Base-by-base conservation (phyloP, 2,113 vertebrate species). In the Muntiacus muntjak region DNA sequence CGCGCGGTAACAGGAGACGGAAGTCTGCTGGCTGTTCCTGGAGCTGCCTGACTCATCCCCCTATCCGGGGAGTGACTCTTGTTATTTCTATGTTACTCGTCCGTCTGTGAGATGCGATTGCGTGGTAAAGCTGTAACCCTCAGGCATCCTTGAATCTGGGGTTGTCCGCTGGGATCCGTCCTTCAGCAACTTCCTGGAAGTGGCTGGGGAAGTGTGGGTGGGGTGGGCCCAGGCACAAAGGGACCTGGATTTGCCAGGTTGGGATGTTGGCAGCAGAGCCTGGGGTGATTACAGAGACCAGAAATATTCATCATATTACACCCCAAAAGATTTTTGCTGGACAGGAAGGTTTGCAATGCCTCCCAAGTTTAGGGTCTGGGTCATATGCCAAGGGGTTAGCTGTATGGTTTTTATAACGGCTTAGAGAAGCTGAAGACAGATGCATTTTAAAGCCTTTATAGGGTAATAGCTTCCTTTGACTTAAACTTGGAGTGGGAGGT, bases 11-110 rank as follows among this genome's bases (percentile, higher is more conserved):
- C 1, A 19, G 76, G 96, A 98, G 89, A 60, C 7, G 45, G 94
- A 64, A 82, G 76, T 79, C 67, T 58, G 64, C 45, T 62, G 43
- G 76, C 87, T 94, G 89, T 96, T 94, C 92, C 92, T 91, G 94
- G 97, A 89, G 55, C 40, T 23, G 52, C 16, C 79, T 94, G 90
- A 98, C 95, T 98, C 97, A 87, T 76, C 87, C 14, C 0, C 11
- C 83, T 21, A 81, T 55, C 76, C 52, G 19, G 33, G 94, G 55
- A 50, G 5, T 0, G 5, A 36, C 36, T 55, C 93, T 82, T 40
- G 25, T 76, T 71, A 52, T 55, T 87, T 84, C 92, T 67, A 64
- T 47, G 1, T 43, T 17, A 10, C 50, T 92, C 57, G n/a, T 67
- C 33, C 79, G 23, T 89, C 89, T 64, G 33, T 6, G 60, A 33